Conservation (phyloP, 1,140 invertebrate genomes). For the Eulimnadia texana region DNA sequence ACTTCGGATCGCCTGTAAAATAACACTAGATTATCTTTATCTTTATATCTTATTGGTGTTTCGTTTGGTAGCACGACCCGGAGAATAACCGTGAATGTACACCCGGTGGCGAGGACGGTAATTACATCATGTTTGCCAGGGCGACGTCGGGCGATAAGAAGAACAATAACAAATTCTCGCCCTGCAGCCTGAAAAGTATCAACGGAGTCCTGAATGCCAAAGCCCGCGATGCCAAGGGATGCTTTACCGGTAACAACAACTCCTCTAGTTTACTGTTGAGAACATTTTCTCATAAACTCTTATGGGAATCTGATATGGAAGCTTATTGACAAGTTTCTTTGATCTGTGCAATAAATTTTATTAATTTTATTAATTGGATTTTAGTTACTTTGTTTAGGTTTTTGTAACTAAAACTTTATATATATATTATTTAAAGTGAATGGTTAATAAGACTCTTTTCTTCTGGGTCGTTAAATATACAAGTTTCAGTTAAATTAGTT, state of each 20-base stretch:
- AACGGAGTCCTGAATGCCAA: slow-evolving; percentile 87
- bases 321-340: too few relatives aligned
- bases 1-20: slow-evolving; percentile 90
- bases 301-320: not conserved
- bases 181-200: slow-evolving; percentile 82
- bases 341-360: too few relatives aligned
- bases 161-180: slow-evolving; percentile 92
- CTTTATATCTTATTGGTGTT: not conserved
- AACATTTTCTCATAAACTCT: not conserved
- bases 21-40: slow-evolving; percentile 1
- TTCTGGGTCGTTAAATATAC: too few relatives aligned
- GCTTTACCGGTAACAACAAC: slow-evolving; percentile 59
- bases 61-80: slow-evolving; percentile 74
- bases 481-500: too few relatives aligned
- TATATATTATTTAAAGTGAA: too few relatives aligned
- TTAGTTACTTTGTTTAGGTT: too few relatives aligned
- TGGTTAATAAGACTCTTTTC: too few relatives aligned
- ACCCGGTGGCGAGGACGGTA: slow-evolving; percentile 76
- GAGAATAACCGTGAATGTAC: slow-evolving; percentile 58
- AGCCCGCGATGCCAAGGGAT: slow-evolving; percentile 73
- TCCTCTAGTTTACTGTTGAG: not conserved
- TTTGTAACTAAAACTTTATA: too few relatives aligned
- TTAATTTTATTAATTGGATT: too few relatives aligned
- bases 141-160: slow-evolving; percentile 90
- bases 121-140: slow-evolving; percentile 95